Percentiles rank a stretch among this genome's conserved stretches.
Evolutionary conservation across 2,888 invertebrate species (phyloP).

Genomic region (Drosophila neotestacea): DNA sequence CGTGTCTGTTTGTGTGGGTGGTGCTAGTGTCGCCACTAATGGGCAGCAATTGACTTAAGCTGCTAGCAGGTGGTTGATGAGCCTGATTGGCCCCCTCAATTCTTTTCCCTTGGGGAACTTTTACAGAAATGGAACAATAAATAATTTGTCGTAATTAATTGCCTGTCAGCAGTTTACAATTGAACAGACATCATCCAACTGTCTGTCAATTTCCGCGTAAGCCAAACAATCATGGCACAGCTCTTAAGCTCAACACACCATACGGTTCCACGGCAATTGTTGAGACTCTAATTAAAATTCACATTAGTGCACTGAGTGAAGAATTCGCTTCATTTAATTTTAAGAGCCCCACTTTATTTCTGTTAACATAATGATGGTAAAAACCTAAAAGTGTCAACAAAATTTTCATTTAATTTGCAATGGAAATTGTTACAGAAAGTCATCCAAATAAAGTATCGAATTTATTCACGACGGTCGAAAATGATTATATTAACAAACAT

Average conservation of each 20-base stretch:
- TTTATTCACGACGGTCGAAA: too few species aligned
- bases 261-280: conserved; percentile 7
- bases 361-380: conserved; percentile 23
- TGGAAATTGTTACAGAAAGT: conserved; percentile 16
- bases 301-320: conserved; percentile 42
- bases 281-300: conserved; percentile 56
- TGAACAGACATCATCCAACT: conserved; percentile 51
- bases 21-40: conserved; percentile 68
- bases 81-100: conserved; percentile 10
- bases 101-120: conserved; percentile 28
- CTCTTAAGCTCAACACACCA: conserved; percentile 23
- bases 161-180: conserved; percentile 63
- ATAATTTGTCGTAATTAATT: conserved; percentile 72
- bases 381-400: conserved; percentile 32
- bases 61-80: conserved; percentile 38
- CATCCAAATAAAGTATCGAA: background rate
- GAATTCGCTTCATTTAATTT: conserved; percentile 49
- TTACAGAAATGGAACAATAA: conserved; percentile 68
- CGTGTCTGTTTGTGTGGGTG: conserved; percentile 27
- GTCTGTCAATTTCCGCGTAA: conserved; percentile 51
- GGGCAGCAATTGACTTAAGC: conserved; percentile 71
- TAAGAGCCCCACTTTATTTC: conserved; percentile 39
- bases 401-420: conserved; percentile 30
- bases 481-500: too few species aligned
- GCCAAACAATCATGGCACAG: conserved; percentile 40